Base-by-base conservation (phyloP, 2,888 invertebrate species). In the Meandrusa payeni region DNA sequence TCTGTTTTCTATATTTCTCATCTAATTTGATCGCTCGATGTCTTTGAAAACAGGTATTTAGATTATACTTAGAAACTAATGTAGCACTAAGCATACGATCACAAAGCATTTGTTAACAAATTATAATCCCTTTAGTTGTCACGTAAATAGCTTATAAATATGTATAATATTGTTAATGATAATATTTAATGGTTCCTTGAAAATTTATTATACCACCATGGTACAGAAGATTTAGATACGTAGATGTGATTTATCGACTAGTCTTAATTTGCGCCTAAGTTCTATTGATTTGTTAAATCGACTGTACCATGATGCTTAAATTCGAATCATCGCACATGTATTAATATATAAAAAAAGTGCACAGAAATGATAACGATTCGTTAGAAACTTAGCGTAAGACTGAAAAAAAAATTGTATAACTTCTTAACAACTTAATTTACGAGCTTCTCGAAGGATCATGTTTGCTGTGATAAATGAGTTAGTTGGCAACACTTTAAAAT, bases 331-430 rank as follows among this genome's bases (percentile, higher is more conserved):
- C 68, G 82, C 83, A 82, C 82, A 69, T 55, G 62, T 69, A 76
- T 69, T 65, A 64, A 63, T 63, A 66, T 67, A 69, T n/a, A 68
- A 65, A 70, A 70, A 76, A 76, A 69, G 76, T 78, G 85, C 83
- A 86, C 85, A 69, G 67, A 69, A 71, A 72, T 72, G 60, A 69
- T 74, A 73, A 55, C 34, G 27, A 61, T 66, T 59, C 70, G 63
- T 65, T 70, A 69, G 69, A 69, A 65, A 47, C 62, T 71, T 85
- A 85, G 82, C 63, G 57, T 83, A 83, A 83, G 85, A 83, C 83
- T 86, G 83, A 85, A 72, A 70, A 52, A 60, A 61, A 64, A 53
- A 62, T 2, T 34, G 11, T 39, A 12, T 31, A 36, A 27, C 27
- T 37, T 26, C 24, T 36, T 15, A 17, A 29, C 9, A 23, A 47